Evolutionary conservation across 2,797 vertebrate species (phyloP).

Genomic region (Holocentrus rufus): DNA sequence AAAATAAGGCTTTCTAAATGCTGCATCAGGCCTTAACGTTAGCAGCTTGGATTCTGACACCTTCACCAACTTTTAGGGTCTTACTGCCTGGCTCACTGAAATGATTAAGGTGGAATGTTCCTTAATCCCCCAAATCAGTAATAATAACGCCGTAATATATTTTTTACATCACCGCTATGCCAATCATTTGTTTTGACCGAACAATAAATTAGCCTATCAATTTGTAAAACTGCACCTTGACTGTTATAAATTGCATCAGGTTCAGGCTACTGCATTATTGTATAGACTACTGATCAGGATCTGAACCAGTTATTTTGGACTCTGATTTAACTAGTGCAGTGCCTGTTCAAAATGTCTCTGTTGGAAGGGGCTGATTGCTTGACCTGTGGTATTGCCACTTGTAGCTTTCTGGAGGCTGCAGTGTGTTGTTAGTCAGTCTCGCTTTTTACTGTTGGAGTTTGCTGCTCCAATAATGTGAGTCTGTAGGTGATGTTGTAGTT

Average conservation of each 20-base stretch:
- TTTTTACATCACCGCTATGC: background rate
- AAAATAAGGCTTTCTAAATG: slow-evolving; percentile 30
- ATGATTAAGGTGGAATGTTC: slow-evolving; percentile 4
- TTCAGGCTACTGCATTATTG: slow-evolving; percentile 22
- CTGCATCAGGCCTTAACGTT: slow-evolving; percentile 20
- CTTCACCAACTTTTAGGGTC: background rate
- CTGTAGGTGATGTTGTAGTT: too few species aligned
- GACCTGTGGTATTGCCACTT: too few species aligned
- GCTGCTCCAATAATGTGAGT: too few species aligned
- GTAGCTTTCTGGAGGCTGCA: too few species aligned
- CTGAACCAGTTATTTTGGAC: background rate
- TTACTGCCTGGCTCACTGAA: background rate
- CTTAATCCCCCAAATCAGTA: background rate
- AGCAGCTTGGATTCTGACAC: slow-evolving; percentile 25
- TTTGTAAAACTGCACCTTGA: slow-evolving; percentile 13
- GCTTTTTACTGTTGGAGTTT: too few species aligned
- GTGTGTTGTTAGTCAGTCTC: too few species aligned
- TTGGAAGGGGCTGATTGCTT: too few species aligned
- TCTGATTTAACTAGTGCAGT: background rate
- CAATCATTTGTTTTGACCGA: slow-evolving; percentile 22
- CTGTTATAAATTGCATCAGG: background rate
- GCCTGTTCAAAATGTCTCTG: too few species aligned
- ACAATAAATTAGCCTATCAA: slow-evolving; percentile 27
- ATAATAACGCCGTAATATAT: slow-evolving; percentile 15
- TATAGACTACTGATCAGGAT: slow-evolving; percentile 13